Conservation (phyloP, 2,113 vertebrate genomes). For the Mus pahari region DNA sequence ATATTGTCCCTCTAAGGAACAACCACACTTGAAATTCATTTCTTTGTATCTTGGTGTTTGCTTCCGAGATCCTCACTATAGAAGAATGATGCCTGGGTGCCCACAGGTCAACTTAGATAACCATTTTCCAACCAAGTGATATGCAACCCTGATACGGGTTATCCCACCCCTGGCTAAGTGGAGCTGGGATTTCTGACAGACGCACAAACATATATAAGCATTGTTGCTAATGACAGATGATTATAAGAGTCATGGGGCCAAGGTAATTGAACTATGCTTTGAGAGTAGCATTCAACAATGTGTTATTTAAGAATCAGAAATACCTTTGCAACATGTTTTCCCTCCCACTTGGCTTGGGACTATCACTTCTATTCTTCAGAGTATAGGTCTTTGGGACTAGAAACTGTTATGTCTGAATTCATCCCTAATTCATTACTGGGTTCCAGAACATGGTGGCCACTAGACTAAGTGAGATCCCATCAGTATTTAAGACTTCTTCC, state of each 20-base stretch:
- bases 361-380: conserved; percentile 86
- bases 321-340: conserved; percentile 89
- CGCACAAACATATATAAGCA: conserved; percentile 94
- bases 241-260: conserved; percentile 96
- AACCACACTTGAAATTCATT: not conserved
- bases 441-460: not conserved
- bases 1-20: not conserved
- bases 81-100: not conserved
- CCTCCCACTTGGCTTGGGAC: conserved; percentile 85
- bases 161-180: conserved; percentile 81
- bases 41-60: not conserved
- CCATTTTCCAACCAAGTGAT: conserved; percentile 83
- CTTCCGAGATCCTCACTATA: not conserved
- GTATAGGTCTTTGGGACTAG: conserved; percentile 79
- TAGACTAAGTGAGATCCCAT: not conserved
- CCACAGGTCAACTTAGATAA: conserved; percentile 47
- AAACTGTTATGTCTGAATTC: conserved; percentile 61
- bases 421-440: not conserved
- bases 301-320: conserved; percentile 92
- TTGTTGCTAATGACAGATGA: conserved; percentile 98
- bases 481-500: not conserved
- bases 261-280: conserved; percentile 96
- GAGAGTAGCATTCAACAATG: conserved; percentile 97
- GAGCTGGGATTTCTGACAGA: conserved; percentile 93
- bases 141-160: conserved; percentile 78